Evolutionary conservation across 2,797 vertebrate species (phyloP).

Genomic region (Pipistrellus pygmaeus): DNA sequence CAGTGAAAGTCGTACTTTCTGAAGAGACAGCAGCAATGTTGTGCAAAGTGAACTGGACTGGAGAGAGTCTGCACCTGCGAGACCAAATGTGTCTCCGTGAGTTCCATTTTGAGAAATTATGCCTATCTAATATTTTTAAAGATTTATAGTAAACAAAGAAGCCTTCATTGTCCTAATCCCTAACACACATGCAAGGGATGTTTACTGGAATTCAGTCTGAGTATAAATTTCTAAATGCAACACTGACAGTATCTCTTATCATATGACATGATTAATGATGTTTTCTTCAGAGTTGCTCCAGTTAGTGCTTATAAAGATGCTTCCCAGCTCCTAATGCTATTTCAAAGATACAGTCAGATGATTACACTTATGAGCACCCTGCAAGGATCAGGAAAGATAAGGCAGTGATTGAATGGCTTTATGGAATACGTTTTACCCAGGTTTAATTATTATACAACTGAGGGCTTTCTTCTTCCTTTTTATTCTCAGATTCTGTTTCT

Average conservation of each 20-base stretch:
- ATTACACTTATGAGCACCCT: constrained; percentile 69
- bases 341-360: constrained; percentile 73
- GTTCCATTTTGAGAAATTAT: constrained; percentile 54
- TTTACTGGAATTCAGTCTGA: constrained; percentile 68
- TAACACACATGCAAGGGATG: background rate
- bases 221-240: constrained; percentile 64
- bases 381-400: constrained; percentile 77
- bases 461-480: constrained; percentile 12
- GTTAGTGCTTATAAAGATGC: constrained; percentile 65
- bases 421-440: constrained; percentile 68
- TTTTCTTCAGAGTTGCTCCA: constrained; percentile 53
- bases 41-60: background rate
- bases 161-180: constrained; percentile 37
- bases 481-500: background rate
- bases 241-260: constrained; percentile 73
- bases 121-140: constrained; percentile 6
- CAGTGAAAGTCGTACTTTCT: background rate
- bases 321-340: constrained; percentile 67
- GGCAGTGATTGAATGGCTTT: constrained; percentile 69
- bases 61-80: background rate
- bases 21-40: background rate
- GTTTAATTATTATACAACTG: constrained; percentile 75
- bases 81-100: background rate
- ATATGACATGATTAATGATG: constrained; percentile 79
- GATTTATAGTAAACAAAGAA: constrained; percentile 60